Base-by-base conservation (phyloP, 2,797 vertebrate species). In the Erethizon dorsatum region DNA sequence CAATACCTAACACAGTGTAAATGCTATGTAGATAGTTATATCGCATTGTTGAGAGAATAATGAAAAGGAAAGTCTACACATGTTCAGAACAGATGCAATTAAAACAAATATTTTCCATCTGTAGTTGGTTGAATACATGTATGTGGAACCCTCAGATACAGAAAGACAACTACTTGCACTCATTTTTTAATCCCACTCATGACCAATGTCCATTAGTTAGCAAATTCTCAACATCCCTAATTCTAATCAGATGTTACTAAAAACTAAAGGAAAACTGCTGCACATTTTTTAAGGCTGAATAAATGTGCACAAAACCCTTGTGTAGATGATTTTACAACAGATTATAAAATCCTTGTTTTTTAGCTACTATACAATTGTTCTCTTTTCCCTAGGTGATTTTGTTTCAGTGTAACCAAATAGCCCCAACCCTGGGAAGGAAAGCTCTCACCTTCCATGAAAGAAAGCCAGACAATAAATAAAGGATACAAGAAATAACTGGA, bases 301-400 rank as follows among this genome's bases (percentile, higher is more conserved):
- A 83, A 92, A 56, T 85, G 26, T 80, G 37, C 67, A 83, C 33
- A 88, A 94, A 94, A 24, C 17, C 67, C 50, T 52, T 90, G 24
- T 71, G 61, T 69, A 50, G 28, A 90, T 90, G 45, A 79, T 59
- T 90, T 86, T 67, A 91, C 83, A 95, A 77, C 31, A 37, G 22
- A 11, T 63, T 86, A 83, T 86, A 73, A 85, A 93, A 91, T 80
- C 85, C 63, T 20, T 89, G 52, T 80, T 94, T 92, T 69, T 33
- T 79, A 50, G 56, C 56, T 73, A 97, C 67, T 82, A 79, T 63
- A 65, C 7, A 13, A 85, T 47, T 33, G 3, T 47, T 78, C 26
- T 33, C 65, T 92, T 95, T 86, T 95, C 33, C 14, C 57, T 20
- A 83, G 26, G 59, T 94, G 91, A 45, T 52, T 24, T 71, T 65